phyloP scores from a whole-genome alignment of 2,888 invertebrate genomes.

The Torymus tubicola region DNA sequence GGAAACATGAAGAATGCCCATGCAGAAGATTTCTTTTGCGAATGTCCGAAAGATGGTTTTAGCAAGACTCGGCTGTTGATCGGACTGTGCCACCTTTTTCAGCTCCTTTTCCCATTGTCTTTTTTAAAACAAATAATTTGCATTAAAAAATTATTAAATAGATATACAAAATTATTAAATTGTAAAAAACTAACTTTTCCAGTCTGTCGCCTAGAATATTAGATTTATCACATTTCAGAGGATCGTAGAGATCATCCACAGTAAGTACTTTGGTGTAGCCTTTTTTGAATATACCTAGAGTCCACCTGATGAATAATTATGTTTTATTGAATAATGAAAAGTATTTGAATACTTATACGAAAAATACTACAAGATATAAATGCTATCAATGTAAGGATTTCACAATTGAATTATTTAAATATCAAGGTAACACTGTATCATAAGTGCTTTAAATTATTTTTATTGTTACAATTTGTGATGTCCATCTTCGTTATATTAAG shows the following conservation, averaged over 20 bases:
- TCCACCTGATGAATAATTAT: constrained; percentile 81
- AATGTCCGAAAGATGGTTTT: constrained; percentile 76
- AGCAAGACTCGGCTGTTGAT: constrained; percentile 75
- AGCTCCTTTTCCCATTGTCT: constrained; percentile 78
- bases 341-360: no score
- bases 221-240: constrained; percentile 84
- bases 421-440: no score
- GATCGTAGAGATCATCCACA: constrained; percentile 85
- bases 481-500: no score
- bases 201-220: constrained; percentile 82
- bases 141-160: neutral
- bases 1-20: constrained; percentile 76
- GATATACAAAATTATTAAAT: neutral
- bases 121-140: neutral
- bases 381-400: no score
- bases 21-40: constrained; percentile 73
- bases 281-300: constrained; percentile 85
- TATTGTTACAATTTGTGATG: no score
- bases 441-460: no score
- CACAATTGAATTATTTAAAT: no score
- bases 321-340: no score
- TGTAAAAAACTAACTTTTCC: constrained; percentile 79
- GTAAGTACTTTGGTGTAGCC: constrained; percentile 86
- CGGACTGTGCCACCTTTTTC: constrained; percentile 67
- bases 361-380: no score